Evolutionary conservation across 2,113 vertebrate genomes (phyloP).

Genomic region (Cheilinus undulatus): DNA sequence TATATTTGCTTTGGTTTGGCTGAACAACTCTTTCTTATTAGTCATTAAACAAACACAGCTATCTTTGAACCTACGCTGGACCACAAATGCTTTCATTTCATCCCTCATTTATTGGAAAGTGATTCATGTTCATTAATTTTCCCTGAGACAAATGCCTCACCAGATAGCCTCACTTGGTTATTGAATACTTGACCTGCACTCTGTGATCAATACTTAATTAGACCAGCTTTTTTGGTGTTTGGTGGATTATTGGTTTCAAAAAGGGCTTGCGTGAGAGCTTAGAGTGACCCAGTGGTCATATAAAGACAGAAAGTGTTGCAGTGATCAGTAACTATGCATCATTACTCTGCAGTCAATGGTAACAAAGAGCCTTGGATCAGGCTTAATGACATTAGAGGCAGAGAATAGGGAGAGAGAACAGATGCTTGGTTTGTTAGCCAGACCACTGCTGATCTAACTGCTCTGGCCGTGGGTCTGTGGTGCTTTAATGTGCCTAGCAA

Average conservation of each 20-base stretch:
- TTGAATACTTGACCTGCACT: constrained; percentile 55
- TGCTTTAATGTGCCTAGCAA: constrained; percentile 26
- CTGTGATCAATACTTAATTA: constrained; percentile 79
- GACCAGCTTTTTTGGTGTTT: constrained; percentile 59
- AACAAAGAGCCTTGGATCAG: constrained; percentile 70
- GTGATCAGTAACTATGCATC: constrained; percentile 64
- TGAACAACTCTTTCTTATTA: constrained; percentile 26
- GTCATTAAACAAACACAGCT: constrained; percentile 25
- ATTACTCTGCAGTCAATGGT: constrained; percentile 68
- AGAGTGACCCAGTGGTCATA: constrained; percentile 46
- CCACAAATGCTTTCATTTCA: constrained; percentile 32
- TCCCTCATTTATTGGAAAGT: constrained; percentile 1
- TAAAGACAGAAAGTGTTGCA: constrained; percentile 54
- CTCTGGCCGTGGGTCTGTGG: constrained; percentile 17
- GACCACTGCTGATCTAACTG: constrained; percentile 23
- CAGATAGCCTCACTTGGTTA: constrained; percentile 39
- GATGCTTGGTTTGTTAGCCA: constrained; percentile 60
- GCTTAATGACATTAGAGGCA: constrained; percentile 66
- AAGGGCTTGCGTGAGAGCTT: constrained; percentile 30
- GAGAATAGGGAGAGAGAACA: constrained; percentile 46
- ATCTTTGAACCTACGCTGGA: constrained; percentile 1
- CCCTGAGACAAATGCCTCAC: constrained; percentile 51
- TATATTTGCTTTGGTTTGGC: constrained; percentile 9
- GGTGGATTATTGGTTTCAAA: constrained; percentile 67
- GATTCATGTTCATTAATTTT: constrained; percentile 29